phyloP scores from a whole-genome alignment of 2,888 invertebrate genomes.

The Pandemis corylana region DNA sequence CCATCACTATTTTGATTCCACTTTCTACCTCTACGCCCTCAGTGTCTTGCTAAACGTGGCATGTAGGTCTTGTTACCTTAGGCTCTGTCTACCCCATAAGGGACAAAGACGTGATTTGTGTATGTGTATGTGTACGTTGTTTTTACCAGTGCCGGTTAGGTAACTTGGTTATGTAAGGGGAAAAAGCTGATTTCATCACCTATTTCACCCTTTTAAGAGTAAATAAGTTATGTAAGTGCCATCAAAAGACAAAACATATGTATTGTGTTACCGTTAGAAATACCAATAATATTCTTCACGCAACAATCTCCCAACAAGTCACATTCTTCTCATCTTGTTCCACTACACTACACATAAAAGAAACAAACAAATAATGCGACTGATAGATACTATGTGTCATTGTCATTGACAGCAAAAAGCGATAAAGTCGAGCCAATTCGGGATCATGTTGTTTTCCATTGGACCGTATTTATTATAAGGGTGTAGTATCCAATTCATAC shows the following conservation, averaged over 20 bases:
- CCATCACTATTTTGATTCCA: too few relatives aligned
- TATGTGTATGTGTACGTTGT: too few relatives aligned
- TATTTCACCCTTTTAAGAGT: too few relatives aligned
- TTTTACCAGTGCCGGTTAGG: too few relatives aligned
- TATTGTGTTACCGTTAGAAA: background rate
- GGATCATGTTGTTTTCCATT: background rate
- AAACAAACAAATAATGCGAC: conserved; percentile 20
- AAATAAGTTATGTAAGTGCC: background rate
- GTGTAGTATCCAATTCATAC: background rate
- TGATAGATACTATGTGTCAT: conserved; percentile 18
- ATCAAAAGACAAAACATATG: background rate
- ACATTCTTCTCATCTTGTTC: conserved; percentile 7
- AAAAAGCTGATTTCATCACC: too few relatives aligned
- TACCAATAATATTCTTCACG: conserved; percentile 14
- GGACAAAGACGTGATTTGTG: too few relatives aligned
- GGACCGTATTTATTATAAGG: background rate
- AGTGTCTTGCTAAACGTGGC: too few relatives aligned
- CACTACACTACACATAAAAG: conserved; percentile 1
- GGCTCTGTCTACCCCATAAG: too few relatives aligned
- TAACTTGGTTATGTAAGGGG: too few relatives aligned
- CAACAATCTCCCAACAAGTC: conserved; percentile 12
- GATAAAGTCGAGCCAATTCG: background rate
- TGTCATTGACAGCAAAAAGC: conserved; percentile 15
- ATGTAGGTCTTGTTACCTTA: too few relatives aligned
- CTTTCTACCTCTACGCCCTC: too few relatives aligned